A percentile compares a stretch with the other conserved stretches of the same genome.
These are phyloP conservation scores for Agrochola circellaris DNA, from an alignment of 2,888 invertebrate genomes.

Conservation along the genomic window DNA sequence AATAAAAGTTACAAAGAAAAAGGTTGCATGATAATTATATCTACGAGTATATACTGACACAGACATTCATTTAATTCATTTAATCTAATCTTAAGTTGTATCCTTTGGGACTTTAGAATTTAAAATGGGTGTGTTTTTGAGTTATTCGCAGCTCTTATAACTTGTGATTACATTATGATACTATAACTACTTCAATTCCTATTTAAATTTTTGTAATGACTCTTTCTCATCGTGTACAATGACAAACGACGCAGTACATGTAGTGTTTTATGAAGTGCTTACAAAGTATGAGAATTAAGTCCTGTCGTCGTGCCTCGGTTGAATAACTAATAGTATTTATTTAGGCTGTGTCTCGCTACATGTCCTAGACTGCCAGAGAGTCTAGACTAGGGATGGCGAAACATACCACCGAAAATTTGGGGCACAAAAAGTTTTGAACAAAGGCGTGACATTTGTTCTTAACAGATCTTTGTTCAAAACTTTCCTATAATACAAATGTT, in stretches of 20 bases:
- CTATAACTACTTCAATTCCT: background rate
- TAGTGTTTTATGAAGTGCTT: constrained; percentile 18
- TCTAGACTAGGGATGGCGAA: background rate
- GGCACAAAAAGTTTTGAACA: too few relatives aligned
- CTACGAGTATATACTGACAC: too few relatives aligned
- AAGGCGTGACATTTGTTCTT: too few relatives aligned
- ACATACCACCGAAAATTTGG: background rate
- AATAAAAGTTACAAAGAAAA: too few relatives aligned
- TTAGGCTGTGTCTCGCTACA: constrained; percentile 1
- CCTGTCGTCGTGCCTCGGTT: constrained; percentile 3
- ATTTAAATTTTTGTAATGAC: constrained; percentile 8
- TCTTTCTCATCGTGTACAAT: constrained; percentile 25
- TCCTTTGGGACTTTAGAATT: too few relatives aligned
- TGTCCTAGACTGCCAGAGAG: constrained; percentile 11
- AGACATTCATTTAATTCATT: too few relatives aligned
- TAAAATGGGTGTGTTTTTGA: too few relatives aligned
- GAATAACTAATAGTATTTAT: background rate
- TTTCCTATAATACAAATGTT: background rate
- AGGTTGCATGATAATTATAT: too few relatives aligned
- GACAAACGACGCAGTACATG: constrained; percentile 6
- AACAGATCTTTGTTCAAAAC: too few relatives aligned
- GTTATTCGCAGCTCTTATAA: background rate
- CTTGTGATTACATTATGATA: background rate
- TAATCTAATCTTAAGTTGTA: too few relatives aligned
- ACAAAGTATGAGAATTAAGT: constrained; percentile 38